Evolutionary conservation across 2,797 vertebrate species (phyloP).

Genomic region (Syngnathus rostellatus): DNA sequence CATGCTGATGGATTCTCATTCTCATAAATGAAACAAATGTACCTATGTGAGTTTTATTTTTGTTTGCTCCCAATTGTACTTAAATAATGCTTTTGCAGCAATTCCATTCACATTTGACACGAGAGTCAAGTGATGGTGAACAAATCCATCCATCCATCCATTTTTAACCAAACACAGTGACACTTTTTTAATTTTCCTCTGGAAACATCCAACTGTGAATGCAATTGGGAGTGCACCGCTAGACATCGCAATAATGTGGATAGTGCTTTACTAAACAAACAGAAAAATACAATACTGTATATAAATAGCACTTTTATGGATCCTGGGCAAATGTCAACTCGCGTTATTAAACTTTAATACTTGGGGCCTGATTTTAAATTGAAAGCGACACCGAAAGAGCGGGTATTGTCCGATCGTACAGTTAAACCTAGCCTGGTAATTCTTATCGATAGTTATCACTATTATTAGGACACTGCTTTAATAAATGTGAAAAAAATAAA

Average conservation of each 20-base stretch:
- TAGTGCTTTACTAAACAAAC: neutral
- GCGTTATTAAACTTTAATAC: neutral
- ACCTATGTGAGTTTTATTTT: neutral
- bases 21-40: neutral
- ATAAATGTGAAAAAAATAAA: too few species aligned
- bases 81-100: neutral
- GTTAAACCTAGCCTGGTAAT: neutral
- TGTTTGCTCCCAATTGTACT: neutral
- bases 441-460: too few species aligned
- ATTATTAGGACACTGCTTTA: too few species aligned
- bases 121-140: constrained; percentile 10
- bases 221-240: constrained; percentile 8
- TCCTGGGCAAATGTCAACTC: neutral
- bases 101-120: neutral
- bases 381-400: neutral
- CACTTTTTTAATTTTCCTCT: constrained; percentile 11
- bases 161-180: constrained; percentile 16
- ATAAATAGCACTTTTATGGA: neutral
- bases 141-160: constrained; percentile 1
- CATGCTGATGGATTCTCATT: constrained; percentile 17
- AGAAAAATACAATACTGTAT: too few species aligned
- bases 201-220: constrained; percentile 12
- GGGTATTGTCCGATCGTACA: neutral
- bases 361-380: neutral
- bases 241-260: neutral